These are phyloP conservation scores for Allygus modestus DNA, from an alignment of 2,888 invertebrate genomes.

Conservation along the genomic window DNA sequence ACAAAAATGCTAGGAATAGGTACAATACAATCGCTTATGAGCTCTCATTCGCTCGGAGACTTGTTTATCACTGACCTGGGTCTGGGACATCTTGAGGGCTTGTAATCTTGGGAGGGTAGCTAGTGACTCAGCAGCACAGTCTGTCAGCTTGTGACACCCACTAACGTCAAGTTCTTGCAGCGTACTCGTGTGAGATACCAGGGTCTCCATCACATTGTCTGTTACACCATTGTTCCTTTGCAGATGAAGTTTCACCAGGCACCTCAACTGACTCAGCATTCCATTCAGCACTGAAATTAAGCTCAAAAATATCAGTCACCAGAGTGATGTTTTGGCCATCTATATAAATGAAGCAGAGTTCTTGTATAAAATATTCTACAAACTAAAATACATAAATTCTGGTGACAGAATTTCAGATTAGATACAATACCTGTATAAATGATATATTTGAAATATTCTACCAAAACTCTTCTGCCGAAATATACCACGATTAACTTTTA, in stretches of 20 bases:
- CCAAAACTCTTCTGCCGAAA: too few relatives aligned
- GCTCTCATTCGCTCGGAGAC: too few relatives aligned
- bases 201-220: background rate
- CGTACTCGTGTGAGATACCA: background rate
- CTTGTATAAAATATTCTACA: background rate
- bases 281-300: slow-evolving; percentile 9
- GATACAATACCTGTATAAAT: too few relatives aligned
- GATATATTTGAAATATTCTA: too few relatives aligned
- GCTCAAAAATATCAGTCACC: too few relatives aligned
- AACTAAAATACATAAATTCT: background rate
- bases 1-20: too few relatives aligned
- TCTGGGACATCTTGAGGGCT: background rate
- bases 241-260: slow-evolving; percentile 39
- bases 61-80: background rate
- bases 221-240: slow-evolving; percentile 44
- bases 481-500: too few relatives aligned
- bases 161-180: slow-evolving; percentile 42
- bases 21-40: too few relatives aligned
- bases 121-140: background rate
- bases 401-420: too few relatives aligned
- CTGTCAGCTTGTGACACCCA: slow-evolving; percentile 18
- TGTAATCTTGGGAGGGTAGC: background rate
- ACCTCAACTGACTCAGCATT: slow-evolving; percentile 2
- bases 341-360: too few relatives aligned
- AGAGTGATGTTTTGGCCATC: background rate